Base-by-base conservation (phyloP, 2,888 invertebrate species). In the Caenorhabditis sp. region DNA sequence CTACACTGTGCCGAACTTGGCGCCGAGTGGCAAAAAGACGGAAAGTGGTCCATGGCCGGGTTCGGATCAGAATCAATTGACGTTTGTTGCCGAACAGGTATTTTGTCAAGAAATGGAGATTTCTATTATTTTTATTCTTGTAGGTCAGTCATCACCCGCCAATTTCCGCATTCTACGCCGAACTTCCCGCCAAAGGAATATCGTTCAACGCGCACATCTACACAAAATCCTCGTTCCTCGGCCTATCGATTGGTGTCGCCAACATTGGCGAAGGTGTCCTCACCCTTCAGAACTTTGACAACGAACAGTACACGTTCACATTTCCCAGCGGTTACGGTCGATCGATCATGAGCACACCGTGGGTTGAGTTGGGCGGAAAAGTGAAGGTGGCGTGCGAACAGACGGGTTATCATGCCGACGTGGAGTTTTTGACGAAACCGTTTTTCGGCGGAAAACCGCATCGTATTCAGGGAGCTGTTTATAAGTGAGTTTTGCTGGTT, bases 211-310 rank as follows among this genome's bases (percentile, higher is more conserved):
- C 96, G 8, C 95, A 95, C 89, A 94, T 99, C 62, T 99, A 97
- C 94, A 99, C 99, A 6, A 97, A 97, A 90, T 97, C 97, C 86
- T 97, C 97, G 90, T 99, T 99, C 90, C 91, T 99, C 24, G 99
- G 99, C 0, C 91, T 99, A 24, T 97, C 97, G 14, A 90, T 86
- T 23, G 86, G 84, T 71, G 91, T 91, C 17, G 94, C 97, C 87
- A 97, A 97, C 89, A 94, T 99, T 63, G 99, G 99, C 4, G 92
- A 93, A 86, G 97, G 97, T 1, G 92, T 93, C 43, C 93, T 99
- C n/a, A 93, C 93, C 3, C 91, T 99, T 8, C 90, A 95, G 66
- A 94, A 97, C 83, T 76, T 70, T 36, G 91, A 92, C 76, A 94
- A 93, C 66, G 97, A 99, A 88, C 94, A 97, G 86, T 99, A 99